Evolutionary conservation across 2,888 invertebrate species (phyloP).

Genomic region (Formica aserva): DNA sequence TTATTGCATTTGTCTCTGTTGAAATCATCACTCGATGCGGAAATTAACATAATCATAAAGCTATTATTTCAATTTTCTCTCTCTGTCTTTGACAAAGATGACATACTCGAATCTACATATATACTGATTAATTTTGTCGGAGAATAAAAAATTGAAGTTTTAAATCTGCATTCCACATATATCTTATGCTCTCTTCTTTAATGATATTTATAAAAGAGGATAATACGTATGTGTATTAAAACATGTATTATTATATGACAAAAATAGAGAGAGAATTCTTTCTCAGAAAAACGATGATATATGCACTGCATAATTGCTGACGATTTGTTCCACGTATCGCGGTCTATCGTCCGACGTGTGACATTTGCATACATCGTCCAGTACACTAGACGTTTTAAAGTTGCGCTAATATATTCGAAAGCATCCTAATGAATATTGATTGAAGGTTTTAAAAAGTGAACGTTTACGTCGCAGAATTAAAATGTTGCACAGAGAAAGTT

Average conservation of each 20-base stretch:
- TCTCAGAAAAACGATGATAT: conserved; percentile 1
- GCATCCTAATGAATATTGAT: conserved; percentile 35
- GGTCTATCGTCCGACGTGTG: conserved; percentile 8
- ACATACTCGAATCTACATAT: background rate
- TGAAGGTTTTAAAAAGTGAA: background rate
- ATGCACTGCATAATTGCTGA: conserved; percentile 32
- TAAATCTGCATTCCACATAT: background rate
- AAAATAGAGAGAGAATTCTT: background rate
- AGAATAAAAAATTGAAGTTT: background rate
- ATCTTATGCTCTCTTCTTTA: conserved; percentile 22
- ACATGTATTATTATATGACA: conserved; percentile 6
- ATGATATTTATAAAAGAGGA: background rate
- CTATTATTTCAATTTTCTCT: conserved; percentile 8
- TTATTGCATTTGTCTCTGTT: conserved; percentile 20
- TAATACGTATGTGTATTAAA: background rate
- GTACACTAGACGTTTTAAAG: conserved; percentile 1
- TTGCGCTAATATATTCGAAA: background rate
- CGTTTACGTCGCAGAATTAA: background rate
- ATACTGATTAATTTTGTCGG: background rate
- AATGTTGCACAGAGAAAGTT: background rate
- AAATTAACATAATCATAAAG: background rate
- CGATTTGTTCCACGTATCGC: background rate
- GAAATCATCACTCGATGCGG: conserved; percentile 47
- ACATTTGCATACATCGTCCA: conserved; percentile 20
- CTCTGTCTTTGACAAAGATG: background rate